Conservation (phyloP, 2,113 vertebrate species). For the Gnathonemus echidnorhynchus region DNA sequence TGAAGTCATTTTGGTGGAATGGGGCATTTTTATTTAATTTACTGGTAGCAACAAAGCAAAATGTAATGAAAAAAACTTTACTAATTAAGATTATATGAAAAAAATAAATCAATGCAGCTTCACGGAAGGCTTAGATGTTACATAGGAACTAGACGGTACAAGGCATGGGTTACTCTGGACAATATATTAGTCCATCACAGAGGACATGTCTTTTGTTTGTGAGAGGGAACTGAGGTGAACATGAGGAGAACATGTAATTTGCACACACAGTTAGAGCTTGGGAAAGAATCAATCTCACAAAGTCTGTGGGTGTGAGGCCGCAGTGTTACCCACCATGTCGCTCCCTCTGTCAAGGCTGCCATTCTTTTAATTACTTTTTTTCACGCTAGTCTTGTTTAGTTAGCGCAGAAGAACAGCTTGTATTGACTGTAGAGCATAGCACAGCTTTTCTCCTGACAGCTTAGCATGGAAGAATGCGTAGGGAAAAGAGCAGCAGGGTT, state of each 20-base stretch:
- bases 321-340: not conserved
- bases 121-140: not conserved
- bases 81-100: not conserved
- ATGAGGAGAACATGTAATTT: not conserved
- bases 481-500: not conserved
- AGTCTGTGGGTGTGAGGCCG: not conserved
- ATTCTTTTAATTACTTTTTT: conserved; percentile 3
- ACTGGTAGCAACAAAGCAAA: not conserved
- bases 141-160: not conserved
- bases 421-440: not conserved
- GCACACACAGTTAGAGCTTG: not conserved
- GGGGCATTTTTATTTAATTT: not conserved
- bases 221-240: not conserved
- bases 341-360: not conserved
- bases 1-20: not conserved
- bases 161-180: not conserved
- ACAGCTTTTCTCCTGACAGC: not conserved
- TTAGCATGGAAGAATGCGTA: not conserved
- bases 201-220: not conserved
- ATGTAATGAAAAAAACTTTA: not conserved
- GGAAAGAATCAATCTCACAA: not conserved
- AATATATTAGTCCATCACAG: not conserved
- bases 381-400: not conserved
- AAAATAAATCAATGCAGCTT: not conserved
- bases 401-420: not conserved